Evolutionary conservation across 2,888 invertebrate genomes (phyloP).

Genomic region (Psylliodes chrysocephalus): DNA sequence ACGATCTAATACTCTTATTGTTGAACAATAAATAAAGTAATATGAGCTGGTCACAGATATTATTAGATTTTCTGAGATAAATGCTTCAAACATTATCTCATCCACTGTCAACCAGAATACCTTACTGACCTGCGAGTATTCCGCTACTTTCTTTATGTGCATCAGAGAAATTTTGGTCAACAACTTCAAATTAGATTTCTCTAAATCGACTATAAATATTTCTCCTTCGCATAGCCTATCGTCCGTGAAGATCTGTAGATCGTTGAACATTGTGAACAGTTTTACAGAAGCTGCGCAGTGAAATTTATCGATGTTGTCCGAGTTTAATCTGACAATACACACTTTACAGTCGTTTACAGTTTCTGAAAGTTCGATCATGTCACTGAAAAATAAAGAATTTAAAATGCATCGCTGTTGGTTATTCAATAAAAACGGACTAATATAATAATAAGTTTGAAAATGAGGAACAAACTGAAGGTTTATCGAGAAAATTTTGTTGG

Average conservation of each 20-base stretch:
- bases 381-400: constrained; percentile 68
- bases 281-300: constrained; percentile 74
- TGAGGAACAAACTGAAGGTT: too few relatives aligned
- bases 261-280: constrained; percentile 78
- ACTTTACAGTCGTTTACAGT: constrained; percentile 74
- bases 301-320: constrained; percentile 73
- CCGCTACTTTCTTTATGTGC: constrained; percentile 75
- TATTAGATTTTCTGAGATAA: too few relatives aligned
- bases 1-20: too few relatives aligned
- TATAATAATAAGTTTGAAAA: too few relatives aligned
- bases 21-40: too few relatives aligned
- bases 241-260: constrained; percentile 71
- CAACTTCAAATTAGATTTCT: constrained; percentile 72
- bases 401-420: too few relatives aligned
- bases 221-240: constrained; percentile 73
- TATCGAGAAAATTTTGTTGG: too few relatives aligned
- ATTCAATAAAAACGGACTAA: too few relatives aligned
- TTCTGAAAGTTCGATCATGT: constrained; percentile 75
- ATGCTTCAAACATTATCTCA: too few relatives aligned
- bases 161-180: constrained; percentile 72
- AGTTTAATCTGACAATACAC: constrained; percentile 73
- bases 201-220: constrained; percentile 77
- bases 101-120: too few relatives aligned
- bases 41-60: too few relatives aligned
- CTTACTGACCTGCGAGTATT: constrained; percentile 75